Percentiles rank a stretch among this genome's conserved stretches.
These are phyloP conservation scores for Lutjanus erythropterus DNA, from an alignment of 2,113 vertebrate species.

Conservation along the genomic window DNA sequence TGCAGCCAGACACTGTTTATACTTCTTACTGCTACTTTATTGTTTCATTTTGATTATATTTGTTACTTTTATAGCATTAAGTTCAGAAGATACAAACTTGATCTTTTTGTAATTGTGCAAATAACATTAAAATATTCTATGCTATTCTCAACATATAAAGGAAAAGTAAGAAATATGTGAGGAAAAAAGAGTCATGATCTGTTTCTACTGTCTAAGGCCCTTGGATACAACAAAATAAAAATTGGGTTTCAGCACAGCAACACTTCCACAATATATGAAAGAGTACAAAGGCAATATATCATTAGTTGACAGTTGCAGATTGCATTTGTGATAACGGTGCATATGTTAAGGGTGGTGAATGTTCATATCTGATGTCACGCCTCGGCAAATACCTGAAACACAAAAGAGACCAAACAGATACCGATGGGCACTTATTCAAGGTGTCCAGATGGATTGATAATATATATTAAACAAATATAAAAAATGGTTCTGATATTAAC, in stretches of 20 bases:
- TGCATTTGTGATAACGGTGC: conserved; percentile 10
- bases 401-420: conserved; percentile 4
- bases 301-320: conserved; percentile 6
- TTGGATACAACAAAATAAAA: neutral
- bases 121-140: too few species aligned
- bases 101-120: too few species aligned
- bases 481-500: neutral
- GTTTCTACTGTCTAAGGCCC: too few species aligned
- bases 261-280: neutral
- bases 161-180: neutral
- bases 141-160: too few species aligned
- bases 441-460: neutral
- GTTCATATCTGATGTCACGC: conserved; percentile 11
- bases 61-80: too few species aligned
- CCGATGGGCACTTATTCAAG: neutral
- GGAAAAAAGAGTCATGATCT: neutral
- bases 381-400: conserved; percentile 9
- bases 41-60: too few species aligned
- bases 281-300: neutral
- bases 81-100: too few species aligned
- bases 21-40: too few species aligned
- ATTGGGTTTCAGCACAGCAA: too few species aligned
- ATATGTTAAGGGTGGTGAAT: neutral
- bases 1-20: too few species aligned
- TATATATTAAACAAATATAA: neutral